Evolutionary conservation across 1,140 invertebrate genomes (phyloP), one percentile per base, ranked within the genome.

Genomic region (Saxidomus purpurata): DNA sequence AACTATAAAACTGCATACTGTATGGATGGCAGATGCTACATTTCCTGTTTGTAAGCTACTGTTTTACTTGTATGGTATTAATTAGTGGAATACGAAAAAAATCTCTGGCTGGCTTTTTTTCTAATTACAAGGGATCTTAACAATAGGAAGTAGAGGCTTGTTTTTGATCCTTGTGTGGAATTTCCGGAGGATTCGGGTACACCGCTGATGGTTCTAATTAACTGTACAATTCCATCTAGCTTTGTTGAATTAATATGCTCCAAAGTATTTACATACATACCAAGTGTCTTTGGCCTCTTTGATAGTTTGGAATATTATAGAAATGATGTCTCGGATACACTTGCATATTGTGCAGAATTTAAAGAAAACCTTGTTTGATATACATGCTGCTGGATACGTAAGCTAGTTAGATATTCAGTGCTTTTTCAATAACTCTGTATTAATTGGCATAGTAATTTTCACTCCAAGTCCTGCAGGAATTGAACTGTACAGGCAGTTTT

Each of bases 61-160:
- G 67, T 38, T 71, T 71, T 4, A 71, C 67, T 71, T 38, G 17
- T 71, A 17, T 71, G 67, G 34, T 40, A 71, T 36, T 71, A 71
- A 71, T 71, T 71, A 71, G 36, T 17, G 22, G 38, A 71, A 40
- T 71, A 71, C 11, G 34, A 40, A 71, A 71, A 71, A 71, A 43
- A 15, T 40, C 59, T 28, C 43, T 43, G 6, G 15, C 43, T 43
- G 43, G 59, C 25, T 63, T 19, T 63, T 11, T 67, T 28, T 67
- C 2, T 67, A 22, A 22, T 71, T 15, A 71, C 34, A 28, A 6
- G 34, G 67, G 31, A n/a, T 63, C 67, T 38, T 36, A 71, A 36
- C 34, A 71, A 71, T 71, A 71, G 59, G 59, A 63, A 28, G 59
- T 28, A 28, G 25, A 63, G 15, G 67, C 31, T 71, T 71, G 67